Conservation (phyloP, 2,888 invertebrate species). For the Orthonychiurus folsomi region DNA sequence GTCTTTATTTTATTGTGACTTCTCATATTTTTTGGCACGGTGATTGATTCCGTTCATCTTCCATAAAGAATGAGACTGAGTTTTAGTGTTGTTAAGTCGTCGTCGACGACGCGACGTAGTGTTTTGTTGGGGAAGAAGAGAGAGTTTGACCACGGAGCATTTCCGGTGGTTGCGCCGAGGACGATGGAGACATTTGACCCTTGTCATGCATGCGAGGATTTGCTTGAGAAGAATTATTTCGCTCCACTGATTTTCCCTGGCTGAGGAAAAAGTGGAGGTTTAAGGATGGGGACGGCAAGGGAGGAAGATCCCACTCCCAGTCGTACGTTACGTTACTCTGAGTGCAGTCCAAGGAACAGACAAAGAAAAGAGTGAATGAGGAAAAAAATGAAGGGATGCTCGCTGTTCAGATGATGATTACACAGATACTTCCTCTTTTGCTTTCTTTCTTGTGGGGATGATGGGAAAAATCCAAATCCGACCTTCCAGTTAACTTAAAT, state of each 20-base stretch:
- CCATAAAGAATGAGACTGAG: too few relatives aligned
- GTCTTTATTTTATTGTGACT: not conserved
- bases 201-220: conserved; percentile 15
- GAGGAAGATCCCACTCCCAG: too few relatives aligned
- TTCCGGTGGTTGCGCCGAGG: conserved; percentile 14
- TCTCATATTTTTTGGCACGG: not conserved
- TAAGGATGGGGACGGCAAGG: too few relatives aligned
- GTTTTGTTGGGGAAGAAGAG: not conserved
- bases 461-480: not conserved
- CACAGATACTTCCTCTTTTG: not conserved
- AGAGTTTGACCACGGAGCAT: conserved; percentile 13
- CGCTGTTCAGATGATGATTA: conserved; percentile 1
- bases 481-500: conserved; percentile 1
- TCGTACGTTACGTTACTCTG: too few relatives aligned
- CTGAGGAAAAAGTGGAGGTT: not conserved
- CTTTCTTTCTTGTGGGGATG: not conserved
- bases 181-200: conserved; percentile 18
- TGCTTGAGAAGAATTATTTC: conserved; percentile 4
- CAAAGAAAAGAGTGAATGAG: not conserved
- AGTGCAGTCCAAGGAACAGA: too few relatives aligned
- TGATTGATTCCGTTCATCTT: not conserved
- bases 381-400: conserved; percentile 1
- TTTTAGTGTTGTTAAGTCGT: too few relatives aligned
- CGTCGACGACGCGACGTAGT: too few relatives aligned
- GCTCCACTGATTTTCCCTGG: conserved; percentile 5